These are phyloP conservation scores for Pogonocichla stellata DNA, from an alignment of 2,113 vertebrate genomes.

Conservation along the genomic window DNA sequence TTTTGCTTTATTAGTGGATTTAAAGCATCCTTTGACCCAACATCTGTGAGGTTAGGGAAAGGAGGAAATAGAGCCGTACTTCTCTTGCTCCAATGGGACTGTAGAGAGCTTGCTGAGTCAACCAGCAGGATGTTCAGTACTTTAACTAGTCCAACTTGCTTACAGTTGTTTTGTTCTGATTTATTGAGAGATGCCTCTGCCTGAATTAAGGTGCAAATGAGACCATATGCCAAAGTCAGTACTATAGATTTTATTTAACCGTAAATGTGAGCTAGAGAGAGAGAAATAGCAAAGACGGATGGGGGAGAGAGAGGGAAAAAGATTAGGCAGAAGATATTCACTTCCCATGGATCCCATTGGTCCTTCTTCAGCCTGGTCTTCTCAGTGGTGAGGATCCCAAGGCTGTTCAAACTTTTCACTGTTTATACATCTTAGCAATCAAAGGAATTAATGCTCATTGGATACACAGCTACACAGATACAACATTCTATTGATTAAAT, in stretches of 20 bases:
- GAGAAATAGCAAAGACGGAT: background rate
- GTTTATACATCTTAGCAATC: background rate
- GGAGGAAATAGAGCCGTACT: background rate
- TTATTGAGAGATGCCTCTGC: background rate
- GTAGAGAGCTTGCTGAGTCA: background rate
- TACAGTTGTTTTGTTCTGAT: background rate
- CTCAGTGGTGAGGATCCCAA: background rate
- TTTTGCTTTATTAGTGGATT: constrained; percentile 22
- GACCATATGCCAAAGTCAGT: background rate
- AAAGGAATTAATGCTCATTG: background rate
- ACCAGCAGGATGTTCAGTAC: background rate
- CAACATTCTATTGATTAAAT: background rate
- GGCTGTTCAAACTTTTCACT: background rate
- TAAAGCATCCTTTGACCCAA: constrained; percentile 34
- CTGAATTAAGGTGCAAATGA: background rate
- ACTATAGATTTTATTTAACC: background rate
- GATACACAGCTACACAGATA: background rate
- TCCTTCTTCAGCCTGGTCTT: background rate
- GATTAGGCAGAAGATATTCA: background rate
- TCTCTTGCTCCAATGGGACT: background rate
- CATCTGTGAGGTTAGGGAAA: constrained; percentile 13
- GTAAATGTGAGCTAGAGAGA: background rate
- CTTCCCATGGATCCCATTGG: background rate
- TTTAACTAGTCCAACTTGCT: background rate
- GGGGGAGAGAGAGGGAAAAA: background rate